Base-by-base conservation (phyloP, 2,797 vertebrate genomes). In the Oreochromis grahami region DNA sequence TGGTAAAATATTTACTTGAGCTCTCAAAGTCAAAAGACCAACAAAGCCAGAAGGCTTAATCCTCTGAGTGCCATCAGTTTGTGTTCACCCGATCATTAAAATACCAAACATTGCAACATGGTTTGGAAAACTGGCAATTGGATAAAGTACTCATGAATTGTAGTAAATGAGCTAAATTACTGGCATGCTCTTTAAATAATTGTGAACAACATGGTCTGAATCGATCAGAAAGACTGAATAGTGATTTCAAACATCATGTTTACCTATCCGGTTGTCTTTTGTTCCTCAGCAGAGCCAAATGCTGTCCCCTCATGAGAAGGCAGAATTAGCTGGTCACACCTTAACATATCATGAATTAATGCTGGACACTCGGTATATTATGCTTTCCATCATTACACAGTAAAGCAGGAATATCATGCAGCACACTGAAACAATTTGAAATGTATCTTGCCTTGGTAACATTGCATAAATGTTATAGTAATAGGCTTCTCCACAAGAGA, bases 231-330 rank as follows among this genome's bases (percentile, higher is more conserved):
- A 24, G 48, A 85, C 17, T 38, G 43, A 79, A 41, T 17, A 77
- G 63, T 77, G 84, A 80, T 70, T 84, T 85, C 36, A 56, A 82
- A 88, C 38, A 41, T 83, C 56, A 50, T 15, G 7, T 83, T 68
- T 79, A 60, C 78, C 89, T 88, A 79, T 83, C 79, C 17, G 83
- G 68, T 65, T 84, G 26, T 78, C 38, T 12, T 72, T 63, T 60
- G 34, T 70, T 77, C 68, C 51, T 76, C 55, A 48, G 86, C 81
- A 82, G 89, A 90, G 82, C 87, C 87, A 95, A 95, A 95, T 94
- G 94, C 95, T 95, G 93, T 96, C 94, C 88, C 93, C 94, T 77
- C 94, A 95, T 92, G 88, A 94, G 87, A 94, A 93, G 94, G 95
- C 96, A 96, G 95, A 96, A 90, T 92, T 83, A 93, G 93, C 95